Evolutionary conservation across 2,113 vertebrate genomes (phyloP).

Genomic region (Amblyopsis rosae): DNA sequence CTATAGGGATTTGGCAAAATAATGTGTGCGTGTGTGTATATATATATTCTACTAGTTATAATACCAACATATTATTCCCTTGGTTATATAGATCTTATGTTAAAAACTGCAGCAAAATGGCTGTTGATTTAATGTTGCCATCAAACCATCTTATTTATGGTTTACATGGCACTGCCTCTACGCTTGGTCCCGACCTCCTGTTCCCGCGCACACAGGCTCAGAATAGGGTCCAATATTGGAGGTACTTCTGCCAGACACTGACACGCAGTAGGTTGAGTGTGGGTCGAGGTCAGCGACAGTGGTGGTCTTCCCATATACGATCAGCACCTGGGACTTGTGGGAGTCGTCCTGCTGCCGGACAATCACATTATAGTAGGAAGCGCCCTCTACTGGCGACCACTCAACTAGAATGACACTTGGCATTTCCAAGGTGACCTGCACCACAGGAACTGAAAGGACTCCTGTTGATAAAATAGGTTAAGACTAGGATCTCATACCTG

Average conservation of each 20-base stretch:
- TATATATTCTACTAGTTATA: too few relatives aligned
- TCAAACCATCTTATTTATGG: background rate
- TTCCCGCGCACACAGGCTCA: conserved; percentile 47
- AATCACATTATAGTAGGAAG: conserved; percentile 46
- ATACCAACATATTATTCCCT: too few relatives aligned
- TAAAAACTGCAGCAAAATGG: background rate
- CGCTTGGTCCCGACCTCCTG: background rate
- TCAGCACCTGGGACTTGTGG: conserved; percentile 10
- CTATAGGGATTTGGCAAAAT: too few relatives aligned
- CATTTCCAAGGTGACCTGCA: conserved; percentile 60
- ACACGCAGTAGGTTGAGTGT: conserved; percentile 52
- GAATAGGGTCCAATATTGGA: conserved; percentile 39
- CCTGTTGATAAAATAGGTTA: conserved; percentile 9
- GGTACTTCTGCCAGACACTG: conserved; percentile 25
- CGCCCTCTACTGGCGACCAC: conserved; percentile 43
- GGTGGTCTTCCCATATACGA: conserved; percentile 31
- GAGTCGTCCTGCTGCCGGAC: conserved; percentile 30
- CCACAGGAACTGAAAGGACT: conserved; percentile 45
- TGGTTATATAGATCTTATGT: too few relatives aligned
- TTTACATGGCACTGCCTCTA: background rate
- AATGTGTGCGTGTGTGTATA: too few relatives aligned
- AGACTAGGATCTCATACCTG: background rate
- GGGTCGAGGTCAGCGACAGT: conserved; percentile 45
- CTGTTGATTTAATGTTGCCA: background rate
- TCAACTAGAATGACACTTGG: conserved; percentile 17